Evolutionary conservation across 1,140 invertebrate genomes (phyloP).

Genomic region (Drosophila pectinifera): DNA sequence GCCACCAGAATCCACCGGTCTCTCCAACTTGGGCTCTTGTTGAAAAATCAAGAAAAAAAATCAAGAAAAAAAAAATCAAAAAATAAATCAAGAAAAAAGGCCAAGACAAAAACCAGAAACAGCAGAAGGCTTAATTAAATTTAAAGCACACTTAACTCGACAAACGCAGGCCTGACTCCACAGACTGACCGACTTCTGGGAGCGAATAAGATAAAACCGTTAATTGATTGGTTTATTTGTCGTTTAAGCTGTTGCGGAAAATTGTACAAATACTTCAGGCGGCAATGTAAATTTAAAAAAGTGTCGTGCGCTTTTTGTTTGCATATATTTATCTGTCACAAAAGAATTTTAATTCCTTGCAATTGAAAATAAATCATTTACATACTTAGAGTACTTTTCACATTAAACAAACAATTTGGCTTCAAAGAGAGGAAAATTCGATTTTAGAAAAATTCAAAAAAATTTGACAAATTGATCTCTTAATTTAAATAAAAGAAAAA

Average conservation of each 20-base stretch:
- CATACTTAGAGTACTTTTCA: neutral
- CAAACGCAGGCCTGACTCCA: conserved; percentile 19
- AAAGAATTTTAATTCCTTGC: neutral
- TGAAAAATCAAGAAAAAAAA: conserved; percentile 16
- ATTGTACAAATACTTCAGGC: conserved; percentile 17
- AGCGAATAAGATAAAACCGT: conserved; percentile 49
- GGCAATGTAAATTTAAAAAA: conserved; percentile 21
- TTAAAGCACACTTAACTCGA: conserved; percentile 50
- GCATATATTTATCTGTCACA: conserved; percentile 27
- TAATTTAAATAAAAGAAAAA: neutral
- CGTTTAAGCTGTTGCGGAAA: conserved; percentile 29
- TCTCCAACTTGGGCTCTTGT: conserved; percentile 18
- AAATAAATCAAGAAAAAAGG: too few species aligned
- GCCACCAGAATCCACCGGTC: conserved; percentile 31
- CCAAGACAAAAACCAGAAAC: conserved; percentile 23
- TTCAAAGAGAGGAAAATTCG: too few species aligned
- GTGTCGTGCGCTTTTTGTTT: conserved; percentile 13
- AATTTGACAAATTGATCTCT: neutral
- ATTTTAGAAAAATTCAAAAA: neutral
- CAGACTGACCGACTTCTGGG: conserved; percentile 75
- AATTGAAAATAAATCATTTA: neutral
- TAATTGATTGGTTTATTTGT: conserved; percentile 72
- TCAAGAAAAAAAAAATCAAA: conserved; percentile 16
- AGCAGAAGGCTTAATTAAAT: conserved; percentile 72
- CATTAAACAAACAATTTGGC: neutral